Evolutionary conservation across 2,113 vertebrate genomes (phyloP).

Genomic region (Malurus melanocephalus): DNA sequence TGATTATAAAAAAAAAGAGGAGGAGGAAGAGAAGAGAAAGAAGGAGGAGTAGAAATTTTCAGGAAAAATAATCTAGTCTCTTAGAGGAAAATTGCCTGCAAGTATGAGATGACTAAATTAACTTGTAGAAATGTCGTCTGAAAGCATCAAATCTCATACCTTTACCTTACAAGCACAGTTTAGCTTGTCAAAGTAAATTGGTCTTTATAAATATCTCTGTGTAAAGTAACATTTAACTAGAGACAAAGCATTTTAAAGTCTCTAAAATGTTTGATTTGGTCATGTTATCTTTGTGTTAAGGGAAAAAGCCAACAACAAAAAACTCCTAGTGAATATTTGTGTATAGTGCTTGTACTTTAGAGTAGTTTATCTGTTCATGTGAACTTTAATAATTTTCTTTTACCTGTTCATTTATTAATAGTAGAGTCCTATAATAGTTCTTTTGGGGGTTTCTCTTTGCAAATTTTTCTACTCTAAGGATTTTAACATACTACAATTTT

Average conservation of each 20-base stretch:
- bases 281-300: neutral
- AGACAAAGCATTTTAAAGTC: conserved; percentile 11
- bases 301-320: neutral
- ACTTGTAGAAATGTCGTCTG: conserved; percentile 28
- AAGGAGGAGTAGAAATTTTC: conserved; percentile 21
- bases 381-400: neutral
- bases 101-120: conserved; percentile 30
- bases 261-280: neutral
- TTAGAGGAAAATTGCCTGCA: conserved; percentile 44
- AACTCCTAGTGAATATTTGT: neutral
- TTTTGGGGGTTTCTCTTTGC: neutral
- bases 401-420: neutral
- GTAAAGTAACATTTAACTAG: neutral
- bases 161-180: neutral
- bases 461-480: neutral
- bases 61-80: conserved; percentile 8
- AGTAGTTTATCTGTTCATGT: neutral
- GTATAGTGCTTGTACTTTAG: neutral
- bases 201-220: conserved; percentile 17
- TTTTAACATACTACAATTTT: neutral
- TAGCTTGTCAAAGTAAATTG: conserved; percentile 48
- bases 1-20: neutral
- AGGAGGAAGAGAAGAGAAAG: neutral
- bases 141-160: conserved; percentile 31
- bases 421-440: neutral